These are phyloP conservation scores for Hypena proboscidalis DNA, from an alignment of 2,888 invertebrate genomes.

Conservation along the genomic window DNA sequence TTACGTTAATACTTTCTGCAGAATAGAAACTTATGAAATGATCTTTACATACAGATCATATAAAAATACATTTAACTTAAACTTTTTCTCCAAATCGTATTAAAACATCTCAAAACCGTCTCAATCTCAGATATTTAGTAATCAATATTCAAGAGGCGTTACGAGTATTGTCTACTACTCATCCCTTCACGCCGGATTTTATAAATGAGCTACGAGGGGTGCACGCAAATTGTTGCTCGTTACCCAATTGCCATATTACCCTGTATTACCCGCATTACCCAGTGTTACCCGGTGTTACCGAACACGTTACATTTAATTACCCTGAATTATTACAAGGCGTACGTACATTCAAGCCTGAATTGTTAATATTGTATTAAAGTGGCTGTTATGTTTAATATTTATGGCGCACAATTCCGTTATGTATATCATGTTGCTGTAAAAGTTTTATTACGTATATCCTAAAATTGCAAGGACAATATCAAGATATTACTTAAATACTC, in stretches of 20 bases:
- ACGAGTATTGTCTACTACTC: conserved; percentile 28
- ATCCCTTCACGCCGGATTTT: conserved; percentile 32
- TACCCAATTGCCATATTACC: conserved; percentile 35
- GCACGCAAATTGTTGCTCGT: conserved; percentile 42
- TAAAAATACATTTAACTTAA: too few species aligned
- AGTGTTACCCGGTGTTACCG: too few species aligned
- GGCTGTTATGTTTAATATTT: conserved; percentile 34
- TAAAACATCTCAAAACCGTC: too few species aligned
- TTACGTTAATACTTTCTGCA: too few species aligned
- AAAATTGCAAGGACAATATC: too few species aligned
- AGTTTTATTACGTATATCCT: not conserved
- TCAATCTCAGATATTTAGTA: too few species aligned
- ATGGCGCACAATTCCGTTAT: conserved; percentile 26
- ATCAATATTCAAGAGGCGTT: conserved; percentile 40
- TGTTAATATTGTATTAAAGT: conserved; percentile 44
- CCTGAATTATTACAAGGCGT: conserved; percentile 41
- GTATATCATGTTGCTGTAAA: not conserved
- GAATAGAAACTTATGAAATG: too few species aligned
- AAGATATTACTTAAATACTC: too few species aligned
- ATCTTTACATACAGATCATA: too few species aligned
- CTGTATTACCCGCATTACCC: conserved; percentile 35
- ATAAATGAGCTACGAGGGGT: conserved; percentile 43
- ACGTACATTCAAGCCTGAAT: conserved; percentile 36
- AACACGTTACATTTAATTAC: conserved; percentile 46
- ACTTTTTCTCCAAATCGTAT: too few species aligned